These are phyloP conservation scores for Lates calcarifer DNA, from an alignment of 2,113 vertebrate genomes.

Conservation along the genomic window DNA sequence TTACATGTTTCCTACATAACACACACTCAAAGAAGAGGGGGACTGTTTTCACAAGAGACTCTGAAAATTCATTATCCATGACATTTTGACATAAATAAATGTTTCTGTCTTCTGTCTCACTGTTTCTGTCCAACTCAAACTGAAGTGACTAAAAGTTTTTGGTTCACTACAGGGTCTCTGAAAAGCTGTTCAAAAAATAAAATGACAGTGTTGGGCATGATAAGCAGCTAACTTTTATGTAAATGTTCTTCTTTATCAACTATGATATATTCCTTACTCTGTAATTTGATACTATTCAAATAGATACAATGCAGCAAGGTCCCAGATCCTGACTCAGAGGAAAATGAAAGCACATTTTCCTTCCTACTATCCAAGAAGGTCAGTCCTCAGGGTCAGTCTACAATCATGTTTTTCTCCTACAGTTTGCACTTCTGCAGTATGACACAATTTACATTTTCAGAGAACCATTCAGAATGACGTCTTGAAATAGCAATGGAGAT, in stretches of 20 bases:
- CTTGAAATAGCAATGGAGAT: background rate
- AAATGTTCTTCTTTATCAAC: too few species aligned
- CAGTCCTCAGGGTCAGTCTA: background rate
- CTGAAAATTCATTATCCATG: constrained; percentile 5
- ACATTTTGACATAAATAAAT: constrained; percentile 11
- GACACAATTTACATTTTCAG: background rate
- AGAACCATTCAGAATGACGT: too few species aligned
- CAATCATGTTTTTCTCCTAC: background rate
- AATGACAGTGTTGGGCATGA: too few species aligned
- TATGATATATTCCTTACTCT: too few species aligned
- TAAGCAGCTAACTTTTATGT: too few species aligned
- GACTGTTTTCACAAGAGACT: constrained; percentile 1
- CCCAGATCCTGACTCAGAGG: background rate
- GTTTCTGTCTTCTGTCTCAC: background rate
- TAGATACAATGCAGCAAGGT: background rate
- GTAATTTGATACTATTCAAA: background rate
- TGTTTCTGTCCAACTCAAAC: too few species aligned
- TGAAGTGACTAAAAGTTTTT: background rate
- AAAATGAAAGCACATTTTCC: background rate
- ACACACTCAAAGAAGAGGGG: background rate
- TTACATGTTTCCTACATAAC: background rate
- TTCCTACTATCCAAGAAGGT: background rate
- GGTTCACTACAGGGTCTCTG: background rate
- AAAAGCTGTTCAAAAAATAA: too few species aligned
- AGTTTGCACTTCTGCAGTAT: background rate